Base-by-base conservation (phyloP, 2,113 vertebrate species). In the Paedocypris sp. region DNA sequence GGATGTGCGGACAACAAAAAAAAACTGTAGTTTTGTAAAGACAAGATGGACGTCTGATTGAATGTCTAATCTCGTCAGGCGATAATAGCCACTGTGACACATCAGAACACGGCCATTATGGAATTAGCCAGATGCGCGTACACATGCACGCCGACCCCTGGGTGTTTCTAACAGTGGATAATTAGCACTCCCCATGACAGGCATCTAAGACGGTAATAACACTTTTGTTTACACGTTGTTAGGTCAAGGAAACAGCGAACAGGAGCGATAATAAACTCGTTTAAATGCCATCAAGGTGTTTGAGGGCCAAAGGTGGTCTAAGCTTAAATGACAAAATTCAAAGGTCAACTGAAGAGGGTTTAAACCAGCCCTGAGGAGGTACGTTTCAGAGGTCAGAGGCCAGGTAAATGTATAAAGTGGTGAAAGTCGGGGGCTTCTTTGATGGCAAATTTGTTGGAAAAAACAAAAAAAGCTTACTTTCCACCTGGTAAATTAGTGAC, bases 341-440 rank as follows among this genome's bases (percentile, higher is more conserved):
- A 42, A 48, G 79, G 80, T 79, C 75, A 6, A 38, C 36, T 13
- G 15, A 25, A 16, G 28, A 43, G 23, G 73, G 79, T 77, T 81
- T 77, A 82, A 82, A 77, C 76, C 77, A 42, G 54, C 77, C 77
- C 76, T 68, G 58, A 43, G 75, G 79, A 72, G 66, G 67, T 64
- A 59, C 4, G 65, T 75, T 70, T 13, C 6, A 64, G 71, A 75
- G 78, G 82, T 81, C 76, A 83, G 70, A 74, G 78, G 82, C 79
- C 77, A 80, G 74, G 73, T 67, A 69, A 82, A 74, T 80, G 84
- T 79, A 75, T 70, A 77, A 75, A 71, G 76, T 66, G 72, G 26
- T 13, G 41, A 66, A 58, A 15, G 45, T 31, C 13, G 50, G 28
- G 19, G 29, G 23, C 12, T 6, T n/a, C 13, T 51, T 45, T 47